Conservation (phyloP, 2,797 vertebrate species). For the Bradypus variegatus region DNA sequence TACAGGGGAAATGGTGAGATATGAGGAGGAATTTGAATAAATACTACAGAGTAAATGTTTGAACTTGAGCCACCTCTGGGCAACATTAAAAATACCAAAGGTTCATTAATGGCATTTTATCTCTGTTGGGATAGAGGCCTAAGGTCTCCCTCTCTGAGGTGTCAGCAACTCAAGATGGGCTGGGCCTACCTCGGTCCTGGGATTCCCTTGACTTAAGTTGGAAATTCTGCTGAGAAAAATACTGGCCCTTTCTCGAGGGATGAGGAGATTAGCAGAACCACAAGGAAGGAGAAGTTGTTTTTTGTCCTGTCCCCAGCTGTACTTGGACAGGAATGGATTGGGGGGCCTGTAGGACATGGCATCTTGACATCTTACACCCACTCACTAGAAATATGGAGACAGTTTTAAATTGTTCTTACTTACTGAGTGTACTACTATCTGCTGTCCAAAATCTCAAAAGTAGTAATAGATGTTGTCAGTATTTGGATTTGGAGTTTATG, state of each 20-base stretch:
- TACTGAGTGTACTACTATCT: neutral
- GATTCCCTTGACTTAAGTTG: neutral
- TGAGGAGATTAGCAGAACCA: accelerated
- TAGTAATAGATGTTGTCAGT: neutral
- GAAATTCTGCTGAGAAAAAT: neutral
- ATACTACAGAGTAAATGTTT: too few species aligned
- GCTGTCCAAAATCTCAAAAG: neutral
- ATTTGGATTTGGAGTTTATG: neutral
- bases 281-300: neutral
- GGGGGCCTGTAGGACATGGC: accelerated
- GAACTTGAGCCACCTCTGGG: neutral
- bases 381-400: accelerated
- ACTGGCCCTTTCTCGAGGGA: neutral
- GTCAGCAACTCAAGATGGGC: too few species aligned
- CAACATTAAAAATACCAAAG: too few species aligned
- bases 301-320: too few species aligned
- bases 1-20: too few species aligned
- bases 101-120: neutral
- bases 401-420: neutral
- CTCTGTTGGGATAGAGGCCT: neutral
- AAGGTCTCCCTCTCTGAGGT: accelerated
- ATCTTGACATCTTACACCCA: accelerated
- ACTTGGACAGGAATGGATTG: neutral
- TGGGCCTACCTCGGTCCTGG: neutral
- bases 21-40: neutral